Percentiles rank a stretch among this genome's conserved stretches.
Evolutionary conservation across 2,888 invertebrate genomes (phyloP).

Genomic region (Hedya salicella): DNA sequence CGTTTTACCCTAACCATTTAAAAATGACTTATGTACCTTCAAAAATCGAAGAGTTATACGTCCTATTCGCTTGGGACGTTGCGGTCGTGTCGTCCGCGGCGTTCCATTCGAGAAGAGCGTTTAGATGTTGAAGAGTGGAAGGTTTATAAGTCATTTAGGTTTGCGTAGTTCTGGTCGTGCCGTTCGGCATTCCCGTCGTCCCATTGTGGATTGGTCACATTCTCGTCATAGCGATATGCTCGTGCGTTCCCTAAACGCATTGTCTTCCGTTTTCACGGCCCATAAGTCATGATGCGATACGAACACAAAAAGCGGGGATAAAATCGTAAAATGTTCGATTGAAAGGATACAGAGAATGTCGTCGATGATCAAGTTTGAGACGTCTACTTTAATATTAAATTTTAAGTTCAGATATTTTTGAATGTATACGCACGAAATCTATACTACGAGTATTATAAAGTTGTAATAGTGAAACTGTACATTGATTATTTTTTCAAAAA

Average conservation of each 20-base stretch:
- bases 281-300: slow-evolving; percentile 47
- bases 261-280: slow-evolving; percentile 70
- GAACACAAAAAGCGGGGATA: slow-evolving; percentile 32
- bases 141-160: neutral
- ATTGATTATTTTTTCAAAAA: too few species aligned
- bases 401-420: too few species aligned
- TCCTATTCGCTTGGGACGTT: neutral
- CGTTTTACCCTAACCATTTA: slow-evolving; percentile 59
- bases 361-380: neutral
- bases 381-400: too few species aligned
- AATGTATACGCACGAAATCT: too few species aligned
- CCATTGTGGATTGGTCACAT: slow-evolving; percentile 60
- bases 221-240: slow-evolving; percentile 76
- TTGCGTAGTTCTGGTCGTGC: neutral
- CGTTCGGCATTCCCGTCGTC: slow-evolving; percentile 44
- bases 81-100: neutral
- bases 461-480: too few species aligned
- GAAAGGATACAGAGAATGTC: neutral
- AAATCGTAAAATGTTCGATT: slow-evolving; percentile 19
- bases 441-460: too few species aligned
- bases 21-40: slow-evolving; percentile 4
- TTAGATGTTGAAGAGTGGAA: neutral
- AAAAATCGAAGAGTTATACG: neutral
- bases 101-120: neutral
- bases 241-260: slow-evolving; percentile 64